Evolutionary conservation across 2,888 invertebrate genomes (phyloP).

Genomic region (Athalia rosae): DNA sequence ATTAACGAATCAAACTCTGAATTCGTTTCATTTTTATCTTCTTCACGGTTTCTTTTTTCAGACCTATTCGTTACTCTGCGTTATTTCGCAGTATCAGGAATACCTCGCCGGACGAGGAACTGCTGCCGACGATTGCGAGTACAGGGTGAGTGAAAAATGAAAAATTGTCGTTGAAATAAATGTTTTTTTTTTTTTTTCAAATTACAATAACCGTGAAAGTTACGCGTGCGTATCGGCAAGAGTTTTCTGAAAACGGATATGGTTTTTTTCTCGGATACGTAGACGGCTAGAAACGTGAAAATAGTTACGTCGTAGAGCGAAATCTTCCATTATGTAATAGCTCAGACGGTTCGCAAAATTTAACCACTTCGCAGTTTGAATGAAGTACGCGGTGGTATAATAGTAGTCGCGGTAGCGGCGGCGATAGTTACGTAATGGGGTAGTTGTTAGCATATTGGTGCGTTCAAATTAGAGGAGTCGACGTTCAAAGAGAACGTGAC

Average conservation of each 20-base stretch:
- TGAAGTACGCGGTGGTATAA: background rate
- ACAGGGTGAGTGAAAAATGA: constrained; percentile 73
- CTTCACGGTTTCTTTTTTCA: constrained; percentile 71
- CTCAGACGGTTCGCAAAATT: constrained; percentile 9
- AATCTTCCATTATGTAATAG: constrained; percentile 13
- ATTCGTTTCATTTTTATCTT: constrained; percentile 17
- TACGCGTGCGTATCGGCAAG: too few species aligned
- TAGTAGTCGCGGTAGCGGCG: background rate
- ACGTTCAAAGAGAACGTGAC: too few species aligned
- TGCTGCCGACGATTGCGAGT: constrained; percentile 80
- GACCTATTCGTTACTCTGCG: constrained; percentile 89
- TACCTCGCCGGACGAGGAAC: constrained; percentile 84
- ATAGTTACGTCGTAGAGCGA: background rate
- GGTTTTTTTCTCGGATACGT: background rate
- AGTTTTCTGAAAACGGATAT: background rate
- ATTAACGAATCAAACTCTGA: too few species aligned
- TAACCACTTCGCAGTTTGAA: background rate
- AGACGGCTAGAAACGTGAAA: background rate
- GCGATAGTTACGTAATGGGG: background rate
- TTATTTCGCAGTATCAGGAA: constrained; percentile 91
- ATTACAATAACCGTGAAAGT: background rate
- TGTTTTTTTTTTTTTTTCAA: background rate
- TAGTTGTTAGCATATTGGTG: too few species aligned
- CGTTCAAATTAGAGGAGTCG: too few species aligned
- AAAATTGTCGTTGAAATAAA: background rate